Evolutionary conservation across 2,888 invertebrate species (phyloP), one percentile per base, ranked within the genome.

Genomic region (Brenthis hecate): DNA sequence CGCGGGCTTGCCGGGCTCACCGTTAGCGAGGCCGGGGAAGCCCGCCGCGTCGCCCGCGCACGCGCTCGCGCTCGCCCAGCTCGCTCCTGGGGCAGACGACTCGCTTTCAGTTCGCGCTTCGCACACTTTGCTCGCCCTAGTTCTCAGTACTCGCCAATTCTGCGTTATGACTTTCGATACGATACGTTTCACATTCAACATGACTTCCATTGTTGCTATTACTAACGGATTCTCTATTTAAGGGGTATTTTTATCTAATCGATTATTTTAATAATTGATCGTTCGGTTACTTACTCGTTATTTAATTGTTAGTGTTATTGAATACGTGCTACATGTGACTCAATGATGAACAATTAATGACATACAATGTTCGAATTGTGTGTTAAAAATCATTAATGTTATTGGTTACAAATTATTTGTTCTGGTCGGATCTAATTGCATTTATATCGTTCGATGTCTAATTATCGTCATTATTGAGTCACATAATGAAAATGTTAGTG

Each of bases 1-100:
- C 85, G 94, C 94, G 79, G 95, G 95, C 87, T 94, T 94, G 83
- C 83, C 78, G 77, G 81, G 77, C 84, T 91, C 91, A 83, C 87
- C 87, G 85, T 83, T 82, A 77, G 81, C 81, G 84, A 76, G 80
- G 80, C 74, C 78, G 76, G 78, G 76, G 81, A 75, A 75, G 74
- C 79, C 77, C 80, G 77, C 76, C 76, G 77, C 81, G 75, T 80
- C 81, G 84, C 74, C 68, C 74, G 70, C 69, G 65, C 68, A 71
- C 70, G 70, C 72, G 79, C 73, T 84, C 80, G 83, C 87, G 83
- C 83, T 82, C 81, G 85, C 82, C 87, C 90, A 88, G 83, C 85
- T 81, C 82, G 87, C 89, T 88, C 90, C 89, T 90, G 91, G 86
- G 88, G 92, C 91, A 91, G 89, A 89, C 88, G 88, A 89, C 81